These are phyloP conservation scores for Trachemys scripta DNA, from an alignment of 2,113 vertebrate species.

Conservation along the genomic window DNA sequence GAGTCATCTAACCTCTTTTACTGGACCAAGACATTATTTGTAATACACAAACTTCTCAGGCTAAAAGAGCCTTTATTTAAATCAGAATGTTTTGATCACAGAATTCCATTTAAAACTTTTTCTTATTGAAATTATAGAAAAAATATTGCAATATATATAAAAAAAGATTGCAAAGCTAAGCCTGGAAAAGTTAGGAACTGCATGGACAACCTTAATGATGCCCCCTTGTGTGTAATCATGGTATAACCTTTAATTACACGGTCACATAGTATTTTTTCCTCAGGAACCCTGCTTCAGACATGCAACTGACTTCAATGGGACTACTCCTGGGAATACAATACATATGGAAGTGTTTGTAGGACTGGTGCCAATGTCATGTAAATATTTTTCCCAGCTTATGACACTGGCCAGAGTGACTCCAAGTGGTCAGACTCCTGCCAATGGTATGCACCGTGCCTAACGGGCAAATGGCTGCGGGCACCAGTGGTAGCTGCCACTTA, in stretches of 20 bases:
- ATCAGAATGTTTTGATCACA: background rate
- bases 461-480: background rate
- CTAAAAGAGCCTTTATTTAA: background rate
- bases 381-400: background rate
- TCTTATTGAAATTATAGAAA: background rate
- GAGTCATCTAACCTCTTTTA: background rate
- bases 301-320: background rate
- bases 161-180: background rate
- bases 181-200: background rate
- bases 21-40: background rate
- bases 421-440: no score
- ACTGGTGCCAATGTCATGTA: background rate
- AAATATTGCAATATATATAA: background rate
- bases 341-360: background rate
- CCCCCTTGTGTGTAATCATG: background rate
- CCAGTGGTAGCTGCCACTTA: background rate
- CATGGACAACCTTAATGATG: background rate
- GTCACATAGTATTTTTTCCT: background rate
- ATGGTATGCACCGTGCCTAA: rapidly evolving
- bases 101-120: background rate
- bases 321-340: background rate
- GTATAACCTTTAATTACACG: background rate
- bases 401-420: background rate
- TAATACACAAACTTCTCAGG: background rate
- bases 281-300: background rate